A percentile compares a stretch with the other conserved stretches of the same genome.
phyloP scores from a whole-genome alignment of 2,888 invertebrate species.

The Amphimallon solstitiale region DNA sequence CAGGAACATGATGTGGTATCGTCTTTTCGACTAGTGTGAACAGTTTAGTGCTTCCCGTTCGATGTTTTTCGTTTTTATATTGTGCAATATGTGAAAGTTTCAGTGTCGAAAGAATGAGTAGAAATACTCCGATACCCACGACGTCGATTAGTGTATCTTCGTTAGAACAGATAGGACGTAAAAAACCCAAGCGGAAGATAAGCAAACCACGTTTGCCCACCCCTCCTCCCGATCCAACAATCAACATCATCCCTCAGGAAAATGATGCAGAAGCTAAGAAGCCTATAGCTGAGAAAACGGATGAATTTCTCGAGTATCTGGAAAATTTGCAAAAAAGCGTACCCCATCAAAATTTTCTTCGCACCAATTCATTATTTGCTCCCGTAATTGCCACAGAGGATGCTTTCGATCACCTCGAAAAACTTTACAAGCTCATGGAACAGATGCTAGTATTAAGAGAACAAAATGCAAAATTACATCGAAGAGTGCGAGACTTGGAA shows the following conservation, averaged over 20 bases:
- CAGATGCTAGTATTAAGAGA: constrained; percentile 78
- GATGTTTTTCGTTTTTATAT: not conserved
- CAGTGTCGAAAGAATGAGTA: constrained; percentile 41
- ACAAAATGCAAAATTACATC: constrained; percentile 75
- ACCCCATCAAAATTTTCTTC: constrained; percentile 52
- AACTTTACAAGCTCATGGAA: constrained; percentile 80
- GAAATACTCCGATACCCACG: constrained; percentile 38
- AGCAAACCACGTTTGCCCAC: constrained; percentile 59
- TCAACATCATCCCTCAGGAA: constrained; percentile 26
- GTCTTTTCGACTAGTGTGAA: not conserved
- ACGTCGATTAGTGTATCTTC: constrained; percentile 43
- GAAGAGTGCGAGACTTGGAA: constrained; percentile 77
- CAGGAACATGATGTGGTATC: not conserved
- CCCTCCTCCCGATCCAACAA: constrained; percentile 63
- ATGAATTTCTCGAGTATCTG: constrained; percentile 64
- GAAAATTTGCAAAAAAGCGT: constrained; percentile 57
- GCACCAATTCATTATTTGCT: constrained; percentile 68
- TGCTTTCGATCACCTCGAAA: constrained; percentile 82
- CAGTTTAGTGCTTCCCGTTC: not conserved
- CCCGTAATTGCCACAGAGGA: constrained; percentile 71
- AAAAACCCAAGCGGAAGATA: constrained; percentile 46
- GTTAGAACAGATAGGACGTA: constrained; percentile 40
- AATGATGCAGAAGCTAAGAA: constrained; percentile 36
- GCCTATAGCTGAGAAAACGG: constrained; percentile 53
- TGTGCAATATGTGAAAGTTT: constrained; percentile 2